Conservation (phyloP, 2,888 invertebrate genomes). For the Eristalis intricaria region DNA sequence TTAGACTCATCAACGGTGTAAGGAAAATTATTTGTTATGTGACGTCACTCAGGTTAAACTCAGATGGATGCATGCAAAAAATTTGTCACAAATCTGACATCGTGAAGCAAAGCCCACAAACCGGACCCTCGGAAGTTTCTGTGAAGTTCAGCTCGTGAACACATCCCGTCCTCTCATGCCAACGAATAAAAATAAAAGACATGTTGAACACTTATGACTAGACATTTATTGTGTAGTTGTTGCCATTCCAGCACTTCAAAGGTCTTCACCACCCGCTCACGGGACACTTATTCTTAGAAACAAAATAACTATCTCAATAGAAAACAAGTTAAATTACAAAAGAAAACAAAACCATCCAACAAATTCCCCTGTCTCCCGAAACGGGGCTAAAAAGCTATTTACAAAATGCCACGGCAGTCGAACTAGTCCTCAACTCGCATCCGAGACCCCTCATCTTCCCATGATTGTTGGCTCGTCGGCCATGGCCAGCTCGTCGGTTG, state of each 20-base stretch:
- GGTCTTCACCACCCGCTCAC: slow-evolving; percentile 11
- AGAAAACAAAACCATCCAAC: neutral
- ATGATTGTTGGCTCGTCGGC: slow-evolving; percentile 93
- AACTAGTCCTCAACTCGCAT: slow-evolving; percentile 2
- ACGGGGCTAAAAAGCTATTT: slow-evolving; percentile 50
- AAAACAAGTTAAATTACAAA: slow-evolving; percentile 9
- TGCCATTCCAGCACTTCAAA: neutral
- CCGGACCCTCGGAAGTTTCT: no score
- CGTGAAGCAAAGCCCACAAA: no score
- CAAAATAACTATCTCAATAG: slow-evolving; percentile 29
- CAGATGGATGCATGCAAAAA: no score
- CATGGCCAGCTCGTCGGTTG: slow-evolving; percentile 91
- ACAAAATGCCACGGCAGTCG: slow-evolving; percentile 64
- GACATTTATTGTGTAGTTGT: neutral
- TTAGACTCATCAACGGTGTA: no score
- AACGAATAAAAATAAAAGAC: neutral
- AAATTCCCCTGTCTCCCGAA: slow-evolving; percentile 7
- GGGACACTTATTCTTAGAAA: slow-evolving; percentile 20
- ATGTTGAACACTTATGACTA: neutral
- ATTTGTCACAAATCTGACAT: no score
- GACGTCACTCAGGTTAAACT: no score
- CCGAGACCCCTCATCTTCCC: slow-evolving; percentile 82
- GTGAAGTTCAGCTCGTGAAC: no score
- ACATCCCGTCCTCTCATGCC: no score
- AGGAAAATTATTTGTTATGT: no score